Conservation (phyloP, 1,140 invertebrate genomes). For the Drosophila trapezifrons region DNA sequence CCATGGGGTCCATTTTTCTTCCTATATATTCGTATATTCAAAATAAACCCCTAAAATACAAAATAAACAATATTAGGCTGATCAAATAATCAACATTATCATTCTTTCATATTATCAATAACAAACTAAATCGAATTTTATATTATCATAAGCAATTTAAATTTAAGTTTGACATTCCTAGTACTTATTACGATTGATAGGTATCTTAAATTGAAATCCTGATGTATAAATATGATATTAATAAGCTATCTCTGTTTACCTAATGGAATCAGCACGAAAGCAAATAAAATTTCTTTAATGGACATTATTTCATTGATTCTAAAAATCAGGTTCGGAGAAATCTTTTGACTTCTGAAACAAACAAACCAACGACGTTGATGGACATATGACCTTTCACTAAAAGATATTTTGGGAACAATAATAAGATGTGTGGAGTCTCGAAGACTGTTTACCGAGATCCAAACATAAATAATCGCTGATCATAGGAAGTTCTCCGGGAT, state of each 20-base stretch:
- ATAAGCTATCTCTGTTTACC: constrained; percentile 2
- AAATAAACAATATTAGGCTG: too few relatives aligned
- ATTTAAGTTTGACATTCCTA: too few relatives aligned
- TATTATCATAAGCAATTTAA: neutral
- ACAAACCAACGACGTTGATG: constrained; percentile 31
- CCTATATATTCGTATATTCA: too few relatives aligned
- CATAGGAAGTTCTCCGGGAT: constrained; percentile 52
- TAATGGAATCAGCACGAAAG: constrained; percentile 30
- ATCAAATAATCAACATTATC: too few relatives aligned
- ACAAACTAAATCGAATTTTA: neutral
- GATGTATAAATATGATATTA: constrained; percentile 18
- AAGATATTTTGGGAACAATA: constrained; percentile 17
- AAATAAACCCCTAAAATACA: too few relatives aligned
- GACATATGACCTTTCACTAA: constrained; percentile 61
- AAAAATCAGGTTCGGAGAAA: constrained; percentile 46
- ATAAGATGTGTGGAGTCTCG: neutral
- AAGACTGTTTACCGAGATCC: constrained; percentile 22
- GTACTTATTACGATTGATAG: neutral
- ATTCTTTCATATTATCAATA: too few relatives aligned
- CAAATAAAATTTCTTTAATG: constrained; percentile 22
- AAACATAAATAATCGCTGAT: constrained; percentile 36
- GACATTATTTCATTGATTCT: constrained; percentile 32
- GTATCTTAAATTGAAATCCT: neutral
- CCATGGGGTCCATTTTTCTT: too few relatives aligned
- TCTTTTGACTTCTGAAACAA: constrained; percentile 19